A percentile compares a stretch with the other conserved stretches of the same genome.
These are phyloP conservation scores for Rosalia funebris DNA, from an alignment of 2,888 invertebrate genomes.

Conservation along the genomic window DNA sequence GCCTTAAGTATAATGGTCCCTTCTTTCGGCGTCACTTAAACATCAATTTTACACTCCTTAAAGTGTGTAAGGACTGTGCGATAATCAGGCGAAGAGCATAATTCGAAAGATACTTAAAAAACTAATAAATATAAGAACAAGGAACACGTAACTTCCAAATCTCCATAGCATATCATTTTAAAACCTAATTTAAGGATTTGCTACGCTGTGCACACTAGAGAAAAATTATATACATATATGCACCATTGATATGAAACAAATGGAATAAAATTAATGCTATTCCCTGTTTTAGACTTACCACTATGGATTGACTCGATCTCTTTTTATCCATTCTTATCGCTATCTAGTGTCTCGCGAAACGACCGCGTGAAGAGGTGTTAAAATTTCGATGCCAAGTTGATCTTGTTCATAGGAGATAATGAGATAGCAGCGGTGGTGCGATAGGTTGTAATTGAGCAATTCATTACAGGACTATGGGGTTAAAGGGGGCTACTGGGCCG, in stretches of 20 bases:
- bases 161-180: slow-evolving; percentile 47
- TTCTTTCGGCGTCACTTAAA: slow-evolving; percentile 12
- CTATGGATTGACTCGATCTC: neutral
- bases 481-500: slow-evolving; percentile 53
- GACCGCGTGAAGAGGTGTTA: slow-evolving; percentile 32
- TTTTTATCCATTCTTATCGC: neutral
- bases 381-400: slow-evolving; percentile 41
- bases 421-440: slow-evolving; percentile 57
- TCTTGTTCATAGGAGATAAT: slow-evolving; percentile 55
- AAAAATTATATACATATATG: slow-evolving; percentile 40
- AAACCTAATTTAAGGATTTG: slow-evolving; percentile 50
- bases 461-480: slow-evolving; percentile 56
- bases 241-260: slow-evolving; percentile 46
- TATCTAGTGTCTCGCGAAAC: slow-evolving; percentile 6
- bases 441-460: slow-evolving; percentile 57
- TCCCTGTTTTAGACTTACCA: neutral
- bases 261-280: slow-evolving; percentile 38
- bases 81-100: slow-evolving; percentile 31
- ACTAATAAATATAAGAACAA: slow-evolving; percentile 28
- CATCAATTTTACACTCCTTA: slow-evolving; percentile 27
- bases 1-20: slow-evolving; percentile 4
- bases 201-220: slow-evolving; percentile 29
- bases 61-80: slow-evolving; percentile 22
- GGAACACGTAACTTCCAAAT: slow-evolving; percentile 30
- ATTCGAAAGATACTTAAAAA: slow-evolving; percentile 27